Percentiles rank a stretch among this genome's conserved stretches.
phyloP scores from a whole-genome alignment of 2,797 vertebrate species.

The Microhierax caerulescens region DNA sequence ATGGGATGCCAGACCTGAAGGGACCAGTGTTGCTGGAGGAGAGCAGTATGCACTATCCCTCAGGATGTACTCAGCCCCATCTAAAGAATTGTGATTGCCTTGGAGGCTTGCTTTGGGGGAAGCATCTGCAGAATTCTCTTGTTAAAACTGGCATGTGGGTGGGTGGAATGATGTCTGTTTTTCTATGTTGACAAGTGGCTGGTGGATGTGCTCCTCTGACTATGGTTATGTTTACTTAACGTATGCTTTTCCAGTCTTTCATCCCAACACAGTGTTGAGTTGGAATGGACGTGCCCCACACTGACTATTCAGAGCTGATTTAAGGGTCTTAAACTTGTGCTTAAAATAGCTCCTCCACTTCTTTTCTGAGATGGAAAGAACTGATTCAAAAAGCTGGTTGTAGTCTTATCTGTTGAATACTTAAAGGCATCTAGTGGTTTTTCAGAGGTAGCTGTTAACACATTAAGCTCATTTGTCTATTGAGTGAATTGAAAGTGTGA shows the following conservation, averaged over 20 bases:
- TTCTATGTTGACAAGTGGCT: background rate
- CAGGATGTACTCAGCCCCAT: too few species aligned
- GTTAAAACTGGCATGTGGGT: background rate
- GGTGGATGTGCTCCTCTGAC: background rate
- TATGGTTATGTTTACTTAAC: background rate
- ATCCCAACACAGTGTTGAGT: background rate
- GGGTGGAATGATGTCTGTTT: background rate
- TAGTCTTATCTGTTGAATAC: background rate
- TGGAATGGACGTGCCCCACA: background rate
- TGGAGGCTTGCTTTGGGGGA: background rate
- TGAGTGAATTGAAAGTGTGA: background rate
- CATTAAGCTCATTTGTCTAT: background rate
- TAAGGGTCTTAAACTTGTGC: background rate
- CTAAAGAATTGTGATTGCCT: fast-evolving
- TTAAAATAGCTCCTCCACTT: background rate
- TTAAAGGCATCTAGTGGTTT: background rate
- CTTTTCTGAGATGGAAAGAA: background rate
- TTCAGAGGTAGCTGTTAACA: background rate
- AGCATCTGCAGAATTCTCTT: background rate
- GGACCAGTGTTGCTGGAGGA: background rate
- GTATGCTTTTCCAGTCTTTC: background rate
- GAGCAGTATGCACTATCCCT: background rate
- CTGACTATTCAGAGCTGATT: background rate
- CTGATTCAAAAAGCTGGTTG: background rate
- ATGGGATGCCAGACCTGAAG: background rate